Evolutionary conservation across 2,113 vertebrate genomes (phyloP), one percentile per base, ranked within the genome.

Genomic region (Pomatorhinus ruficollis): DNA sequence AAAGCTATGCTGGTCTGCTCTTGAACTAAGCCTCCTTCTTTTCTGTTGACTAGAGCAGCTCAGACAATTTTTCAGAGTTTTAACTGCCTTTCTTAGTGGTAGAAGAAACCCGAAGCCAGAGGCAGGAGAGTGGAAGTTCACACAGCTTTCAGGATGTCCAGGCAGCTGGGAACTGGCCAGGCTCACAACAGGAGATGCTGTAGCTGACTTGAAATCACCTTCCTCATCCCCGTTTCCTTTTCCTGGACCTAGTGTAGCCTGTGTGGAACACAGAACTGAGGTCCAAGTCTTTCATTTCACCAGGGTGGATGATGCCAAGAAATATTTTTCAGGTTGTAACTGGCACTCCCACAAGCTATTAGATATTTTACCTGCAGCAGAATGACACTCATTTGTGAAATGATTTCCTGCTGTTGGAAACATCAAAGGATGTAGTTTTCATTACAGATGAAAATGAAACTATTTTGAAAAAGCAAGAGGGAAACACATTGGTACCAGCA

Each of bases 331-430:
- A 56, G 65, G 47, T 89, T 92, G 77, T 94, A 89, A 63, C 79
- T 90, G 92, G 59, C 85, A 83, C 79, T 91, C 74, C 57, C 75
- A 74, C 3, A 8, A 65, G 57, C 61, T 85, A 60, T 87, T 91
- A 70, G 90, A 91, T 95, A 89, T 90, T 95, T 90, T 96, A 95
- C 90, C 88, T 91, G 79, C 77, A 92, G 68, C 83, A 91, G 83
- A 95, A 71, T 91, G 56, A 84, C 81, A 88, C 52, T 93, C 39
- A 37, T 23, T 95, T 95, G 53, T 93, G 74, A 95, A 96, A 93
- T 90, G 86, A 86, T 93, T 97, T 96, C 93, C 88, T 95, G 82
- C 81, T 30, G 3, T 95, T 88, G 82, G 75, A 87, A 89, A 94
- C 80, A 95, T 95, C 95, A 97, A 96, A 97, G 91, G 75, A 76